These are phyloP conservation scores for Ceryle rudis DNA, from an alignment of 2,797 vertebrate species.

Conservation along the genomic window DNA sequence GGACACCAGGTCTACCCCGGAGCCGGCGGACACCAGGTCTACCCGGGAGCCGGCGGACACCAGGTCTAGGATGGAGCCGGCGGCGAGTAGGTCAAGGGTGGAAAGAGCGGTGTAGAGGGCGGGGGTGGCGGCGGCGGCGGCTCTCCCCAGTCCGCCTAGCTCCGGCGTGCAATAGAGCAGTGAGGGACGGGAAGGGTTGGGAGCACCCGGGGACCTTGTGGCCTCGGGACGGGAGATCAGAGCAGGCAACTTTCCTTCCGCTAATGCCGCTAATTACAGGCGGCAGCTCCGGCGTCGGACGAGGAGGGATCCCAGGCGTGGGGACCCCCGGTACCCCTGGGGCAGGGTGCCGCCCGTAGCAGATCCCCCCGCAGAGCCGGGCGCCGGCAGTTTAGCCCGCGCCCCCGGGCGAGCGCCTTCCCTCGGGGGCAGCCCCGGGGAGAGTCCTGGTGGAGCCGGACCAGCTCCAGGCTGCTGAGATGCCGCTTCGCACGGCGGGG, in stretches of 20 bases:
- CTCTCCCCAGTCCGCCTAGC: neutral
- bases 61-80: too few relatives aligned
- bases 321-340: neutral
- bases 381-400: too few relatives aligned
- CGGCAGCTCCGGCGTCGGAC: neutral
- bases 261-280: conserved; percentile 61
- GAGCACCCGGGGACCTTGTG: neutral
- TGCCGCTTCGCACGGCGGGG: rapidly evolving
- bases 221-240: conserved; percentile 25
- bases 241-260: conserved; percentile 35
- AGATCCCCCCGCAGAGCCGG: too few relatives aligned
- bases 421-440: neutral
- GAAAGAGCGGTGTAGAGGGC: too few relatives aligned
- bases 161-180: neutral
- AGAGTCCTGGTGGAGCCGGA: neutral
- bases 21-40: too few relatives aligned
- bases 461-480: neutral
- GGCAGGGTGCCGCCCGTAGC: too few relatives aligned
- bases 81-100: too few relatives aligned
- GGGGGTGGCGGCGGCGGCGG: too few relatives aligned
- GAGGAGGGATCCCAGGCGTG: neutral
- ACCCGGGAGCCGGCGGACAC: too few relatives aligned
- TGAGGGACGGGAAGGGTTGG: neutral
- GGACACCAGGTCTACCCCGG: neutral
- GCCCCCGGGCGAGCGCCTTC: neutral